Evolutionary conservation across 2,888 invertebrate species (phyloP), one percentile per base, ranked within the genome.

Genomic region (Platycheirus albimanus): DNA sequence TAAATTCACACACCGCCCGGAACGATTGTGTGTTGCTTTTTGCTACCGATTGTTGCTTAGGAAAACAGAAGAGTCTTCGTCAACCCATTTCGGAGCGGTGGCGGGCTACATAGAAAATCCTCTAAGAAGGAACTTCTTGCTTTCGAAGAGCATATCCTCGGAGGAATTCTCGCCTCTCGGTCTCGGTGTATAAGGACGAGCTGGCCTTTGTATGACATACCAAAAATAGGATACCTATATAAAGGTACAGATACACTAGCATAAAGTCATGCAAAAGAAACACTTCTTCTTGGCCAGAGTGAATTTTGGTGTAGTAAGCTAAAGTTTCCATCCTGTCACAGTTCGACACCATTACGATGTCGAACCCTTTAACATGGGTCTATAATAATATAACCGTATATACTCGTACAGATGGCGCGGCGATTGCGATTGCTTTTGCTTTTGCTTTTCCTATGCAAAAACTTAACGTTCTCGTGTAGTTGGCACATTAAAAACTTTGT

Each of bases 1-100:
- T 86, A 86, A 86, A 86, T 86, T 86, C 77, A 80, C 80, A 85
- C 54, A 79, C 74, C 74, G 74, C 78, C 80, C 85, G 85, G 85
- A 84, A 84, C 66, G 76, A 74, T 69, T 76, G 78, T 85, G 64
- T 41, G 58, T 28, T 24, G 20, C 38, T 15, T 1, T 17, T 1
- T 17, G 10, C 51, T 20, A 58, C 70, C 83, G 85, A 77, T 85
- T 85, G 84, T 85, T 79, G 83, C 83, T 84, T 71, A 64, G 49
- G 69, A 56, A 74, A 66, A 67, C 76, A 72, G 74, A 80, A 79
- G 7, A 70, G 56, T 61, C 69, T 56, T 67, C 56, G 72, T 51
- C 64, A 66, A 75, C 75, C 70, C 76, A 66, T 63, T 74, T 74
- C n/a, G n/a, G n/a, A n/a, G n/a, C n/a, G n/a, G n/a, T 33, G 24